These are phyloP conservation scores for Lutjanus campechanus DNA, from an alignment of 2,797 vertebrate species.

Conservation along the genomic window DNA sequence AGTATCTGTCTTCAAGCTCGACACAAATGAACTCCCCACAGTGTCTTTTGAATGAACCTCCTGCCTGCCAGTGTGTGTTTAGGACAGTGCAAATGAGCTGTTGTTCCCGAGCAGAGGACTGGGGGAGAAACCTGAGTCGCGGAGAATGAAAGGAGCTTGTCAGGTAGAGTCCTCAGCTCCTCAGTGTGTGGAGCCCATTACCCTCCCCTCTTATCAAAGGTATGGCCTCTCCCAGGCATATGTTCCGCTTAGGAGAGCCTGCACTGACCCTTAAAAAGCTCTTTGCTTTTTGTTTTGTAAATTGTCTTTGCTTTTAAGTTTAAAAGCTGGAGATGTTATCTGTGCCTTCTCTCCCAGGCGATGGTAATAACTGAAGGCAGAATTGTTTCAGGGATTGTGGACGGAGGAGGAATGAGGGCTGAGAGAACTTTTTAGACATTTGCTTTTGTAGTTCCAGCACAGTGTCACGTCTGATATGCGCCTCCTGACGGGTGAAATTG, in stretches of 20 bases:
- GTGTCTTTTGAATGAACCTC: slow-evolving; percentile 60
- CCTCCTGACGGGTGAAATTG: slow-evolving; percentile 79
- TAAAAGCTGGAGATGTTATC: slow-evolving; percentile 89
- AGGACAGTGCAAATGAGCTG: slow-evolving; percentile 81
- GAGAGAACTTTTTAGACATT: slow-evolving; percentile 63
- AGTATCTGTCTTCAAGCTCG: slow-evolving; percentile 30
- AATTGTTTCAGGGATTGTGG: slow-evolving; percentile 69
- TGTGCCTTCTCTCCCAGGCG: slow-evolving; percentile 71
- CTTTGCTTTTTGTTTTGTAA: slow-evolving; percentile 90
- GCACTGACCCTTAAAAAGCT: slow-evolving; percentile 89
- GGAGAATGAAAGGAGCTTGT: slow-evolving; percentile 87
- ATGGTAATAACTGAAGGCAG: slow-evolving; percentile 80
- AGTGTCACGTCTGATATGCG: slow-evolving; percentile 78
- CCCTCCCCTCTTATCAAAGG: slow-evolving; percentile 85
- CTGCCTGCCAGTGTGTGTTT: slow-evolving; percentile 64
- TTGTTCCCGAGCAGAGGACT: slow-evolving; percentile 79
- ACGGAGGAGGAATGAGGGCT: slow-evolving; percentile 53
- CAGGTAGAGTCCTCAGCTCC: slow-evolving; percentile 82
- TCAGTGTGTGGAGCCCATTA: slow-evolving; percentile 83
- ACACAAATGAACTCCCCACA: slow-evolving; percentile 51
- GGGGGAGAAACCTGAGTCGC: slow-evolving; percentile 83
- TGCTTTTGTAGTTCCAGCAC: slow-evolving; percentile 79
- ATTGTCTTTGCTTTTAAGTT: slow-evolving; percentile 90
- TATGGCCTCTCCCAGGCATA: slow-evolving; percentile 85
- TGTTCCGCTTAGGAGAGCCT: slow-evolving; percentile 88